Evolutionary conservation across 92 coral and sea anemone species (phyloP), one percentile per base, ranked within the genome.

Genomic region (Epizoanthus illoricatus): DNA sequence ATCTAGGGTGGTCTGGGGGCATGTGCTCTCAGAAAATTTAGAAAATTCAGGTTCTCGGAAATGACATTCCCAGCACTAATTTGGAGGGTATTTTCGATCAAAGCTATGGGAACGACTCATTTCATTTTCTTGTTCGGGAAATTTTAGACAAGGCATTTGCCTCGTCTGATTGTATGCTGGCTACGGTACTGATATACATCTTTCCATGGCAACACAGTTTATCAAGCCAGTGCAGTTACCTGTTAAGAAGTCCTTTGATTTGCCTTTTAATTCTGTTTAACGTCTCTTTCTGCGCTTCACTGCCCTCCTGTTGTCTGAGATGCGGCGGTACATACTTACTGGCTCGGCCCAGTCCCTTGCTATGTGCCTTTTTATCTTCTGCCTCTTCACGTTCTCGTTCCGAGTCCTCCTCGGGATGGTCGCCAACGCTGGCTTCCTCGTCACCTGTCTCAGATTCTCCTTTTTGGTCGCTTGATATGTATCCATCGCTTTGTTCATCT

Each of bases 301-400:
- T 79, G 23, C 71, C 84, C 11, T 28, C 83, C 61, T 88, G 66
- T 23, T 64, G 85, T 65, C 98, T 86, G 84, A 91, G 79, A 70
- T 96, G 99, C 39, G 99, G 99, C 18, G 98, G 98, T 39, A 96
- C 52, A 63, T 96, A 96, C 76, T 91, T 93, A 17, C 67, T 81
- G 54, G 58, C 78, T 57, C 52, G 40, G 33, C 49, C 58, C 21
- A 65, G 76, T 47, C 49, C 79, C 66, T 54, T 23, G 7, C 56
- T 70, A 20, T 17, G 11, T n/a, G 24, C 62, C 45, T 71, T 13
- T 13, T 74, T 24, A 54, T 76, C 84, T 4, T 62, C 58, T 12
- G 23, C 39, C 58, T 33, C 70, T 58, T 71, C 64, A 21, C 5
- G 24, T 3, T 67, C 70, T 19, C 70, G 60, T 11, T 24, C 60